Conservation (phyloP, 2,797 vertebrate genomes). For the Myotis findleyi region DNA sequence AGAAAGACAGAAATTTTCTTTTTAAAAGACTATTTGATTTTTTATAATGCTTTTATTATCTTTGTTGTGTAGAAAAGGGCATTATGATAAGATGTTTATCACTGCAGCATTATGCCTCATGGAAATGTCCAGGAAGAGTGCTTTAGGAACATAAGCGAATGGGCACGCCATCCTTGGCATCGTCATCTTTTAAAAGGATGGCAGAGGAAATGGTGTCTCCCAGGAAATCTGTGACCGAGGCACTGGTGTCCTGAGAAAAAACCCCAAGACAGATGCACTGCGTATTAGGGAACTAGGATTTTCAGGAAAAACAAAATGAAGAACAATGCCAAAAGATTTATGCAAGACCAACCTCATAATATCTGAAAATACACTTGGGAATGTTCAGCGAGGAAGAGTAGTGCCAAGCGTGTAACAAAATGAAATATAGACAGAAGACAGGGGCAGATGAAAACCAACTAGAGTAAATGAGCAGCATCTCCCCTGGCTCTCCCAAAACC, state of each 20-base stretch:
- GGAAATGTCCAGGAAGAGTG: neutral
- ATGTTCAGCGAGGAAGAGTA: neutral
- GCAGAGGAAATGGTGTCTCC: neutral
- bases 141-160: too few relatives aligned
- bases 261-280: neutral
- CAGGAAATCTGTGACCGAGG: neutral
- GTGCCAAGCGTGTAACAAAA: too few relatives aligned
- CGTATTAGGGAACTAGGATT: neutral
- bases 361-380: neutral
- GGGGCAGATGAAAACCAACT: too few relatives aligned
- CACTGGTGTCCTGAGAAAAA: neutral
- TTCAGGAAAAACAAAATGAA: neutral
- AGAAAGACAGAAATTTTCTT: neutral
- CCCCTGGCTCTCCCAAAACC: accelerated
- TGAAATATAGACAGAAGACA: accelerated
- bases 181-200: neutral
- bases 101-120: neutral
- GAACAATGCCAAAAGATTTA: neutral
- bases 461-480: neutral
- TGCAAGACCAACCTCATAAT: too few relatives aligned
- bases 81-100: neutral
- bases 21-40: neutral
- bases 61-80: neutral
- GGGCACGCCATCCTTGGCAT: neutral
- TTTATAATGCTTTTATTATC: neutral